Evolutionary conservation across 1,140 invertebrate species (phyloP), one percentile per base, ranked within the genome.

Genomic region (Drepana arcuata): DNA sequence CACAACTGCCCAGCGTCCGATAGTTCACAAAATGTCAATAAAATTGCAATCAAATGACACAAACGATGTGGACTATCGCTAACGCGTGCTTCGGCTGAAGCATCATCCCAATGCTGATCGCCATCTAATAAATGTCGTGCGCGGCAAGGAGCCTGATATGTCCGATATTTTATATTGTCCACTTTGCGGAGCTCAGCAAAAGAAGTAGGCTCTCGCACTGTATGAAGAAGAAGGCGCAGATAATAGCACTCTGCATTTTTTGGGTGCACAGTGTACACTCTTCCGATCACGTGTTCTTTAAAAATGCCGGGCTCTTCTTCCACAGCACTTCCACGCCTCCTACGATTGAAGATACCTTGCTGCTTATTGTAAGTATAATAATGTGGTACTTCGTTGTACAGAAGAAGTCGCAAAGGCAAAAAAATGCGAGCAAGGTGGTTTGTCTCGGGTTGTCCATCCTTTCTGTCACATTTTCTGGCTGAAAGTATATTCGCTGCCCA

Each of bases 391-490:
- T 60, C 16, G 38, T 38, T 43, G 23, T 52, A 61, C 0, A 50
- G 14, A 39, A 56, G 38, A 12, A 51, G 51, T 55, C 41, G 38
- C 45, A 61, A 21, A 43, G 61, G 37, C 65, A 73, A 64, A 55
- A 57, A 51, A 54, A 62, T 24, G 38, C 62, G 35, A 21, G 71
- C 33, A 61, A 65, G 61, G 44, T 74, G 14, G 29, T 60, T 61
- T 41, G 61, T 31, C 36, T 66, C 11, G 48, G 57, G 53, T 15
- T 21, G n/a, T 40, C 23, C 14, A 51, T 7, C 42, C 44, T 7
- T 6, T 56, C 14, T 2, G 29, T 29, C 24, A 56, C 36, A 42
- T 51, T 55, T 25, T 48, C 33, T 43, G 40, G 36, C 26, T 31
- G 48, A 40, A 55, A 59, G 34, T 43, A 59, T 14, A 59, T 16